Conservation (phyloP, 2,113 vertebrate genomes). For the Cyprinus carpio region DNA sequence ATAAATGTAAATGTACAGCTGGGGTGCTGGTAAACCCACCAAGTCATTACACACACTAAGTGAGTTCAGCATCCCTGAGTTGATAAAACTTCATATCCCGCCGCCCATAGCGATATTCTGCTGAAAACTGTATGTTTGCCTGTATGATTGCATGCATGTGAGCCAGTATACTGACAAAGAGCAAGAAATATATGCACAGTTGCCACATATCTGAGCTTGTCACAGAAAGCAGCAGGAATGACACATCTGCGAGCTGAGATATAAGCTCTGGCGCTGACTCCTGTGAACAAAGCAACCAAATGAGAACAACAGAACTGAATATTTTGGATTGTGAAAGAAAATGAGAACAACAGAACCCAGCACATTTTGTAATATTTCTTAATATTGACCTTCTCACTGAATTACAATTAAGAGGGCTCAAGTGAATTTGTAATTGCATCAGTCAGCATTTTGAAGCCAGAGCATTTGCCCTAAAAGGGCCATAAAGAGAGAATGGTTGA, state of each 20-base stretch:
- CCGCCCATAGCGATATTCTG: neutral
- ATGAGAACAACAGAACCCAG: neutral
- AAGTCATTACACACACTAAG: neutral
- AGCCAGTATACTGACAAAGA: neutral
- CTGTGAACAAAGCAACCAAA: conserved; percentile 5
- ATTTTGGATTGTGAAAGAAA: too few relatives aligned
- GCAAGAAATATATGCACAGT: neutral
- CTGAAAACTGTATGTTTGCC: neutral
- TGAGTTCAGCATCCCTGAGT: conserved; percentile 28
- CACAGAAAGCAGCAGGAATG: neutral
- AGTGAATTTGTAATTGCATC: conserved; percentile 27
- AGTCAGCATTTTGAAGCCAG: conserved; percentile 14
- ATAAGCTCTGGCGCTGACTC: neutral
- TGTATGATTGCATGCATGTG: neutral
- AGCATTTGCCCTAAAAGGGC: neutral
- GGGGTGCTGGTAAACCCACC: neutral
- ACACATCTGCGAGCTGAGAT: neutral
- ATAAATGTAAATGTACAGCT: too few relatives aligned
- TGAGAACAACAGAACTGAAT: neutral
- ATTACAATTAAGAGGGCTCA: conserved; percentile 30
- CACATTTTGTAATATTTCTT: neutral
- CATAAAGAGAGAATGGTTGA: conserved; percentile 11
- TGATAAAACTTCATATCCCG: neutral
- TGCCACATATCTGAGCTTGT: neutral
- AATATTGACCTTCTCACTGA: neutral